A percentile compares a stretch with the other conserved stretches of the same genome.
Evolutionary conservation across 2,888 invertebrate genomes (phyloP).

Genomic region (Pecten maximus): DNA sequence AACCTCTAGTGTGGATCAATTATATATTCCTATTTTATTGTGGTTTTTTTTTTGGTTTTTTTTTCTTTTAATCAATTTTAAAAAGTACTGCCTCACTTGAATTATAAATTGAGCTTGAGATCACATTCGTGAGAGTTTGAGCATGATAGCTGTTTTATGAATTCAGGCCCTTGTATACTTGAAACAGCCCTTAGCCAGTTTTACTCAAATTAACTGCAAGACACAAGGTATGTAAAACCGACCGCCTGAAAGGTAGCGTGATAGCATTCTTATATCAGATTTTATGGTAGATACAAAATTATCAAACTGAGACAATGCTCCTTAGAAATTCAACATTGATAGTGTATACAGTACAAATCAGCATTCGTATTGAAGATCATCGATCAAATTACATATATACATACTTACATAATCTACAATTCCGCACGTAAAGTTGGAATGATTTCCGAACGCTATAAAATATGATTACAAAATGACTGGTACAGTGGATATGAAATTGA

Average conservation of each 20-base stretch:
- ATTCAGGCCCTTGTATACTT: not conserved
- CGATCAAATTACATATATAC: not conserved
- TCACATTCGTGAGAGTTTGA: too few relatives aligned
- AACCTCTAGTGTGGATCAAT: too few relatives aligned
- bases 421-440: not conserved
- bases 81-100: too few relatives aligned
- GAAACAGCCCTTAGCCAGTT: too few relatives aligned
- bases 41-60: too few relatives aligned
- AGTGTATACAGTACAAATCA: not conserved
- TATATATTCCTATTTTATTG: too few relatives aligned
- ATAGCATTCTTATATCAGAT: not conserved
- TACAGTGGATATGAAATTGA: not conserved
- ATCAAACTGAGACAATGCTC: not conserved
- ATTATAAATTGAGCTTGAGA: too few relatives aligned
- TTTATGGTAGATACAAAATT: not conserved
- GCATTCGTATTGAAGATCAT: not conserved
- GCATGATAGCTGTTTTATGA: not conserved
- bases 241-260: not conserved
- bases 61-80: too few relatives aligned
- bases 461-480: constrained; percentile 8
- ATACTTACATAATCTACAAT: constrained; percentile 22
- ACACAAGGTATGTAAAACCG: not conserved
- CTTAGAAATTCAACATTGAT: not conserved
- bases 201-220: not conserved
- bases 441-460: constrained; percentile 7